These are phyloP conservation scores for Cynodonichthys magdalenae DNA, from an alignment of 2,797 vertebrate genomes.

Conservation along the genomic window DNA sequence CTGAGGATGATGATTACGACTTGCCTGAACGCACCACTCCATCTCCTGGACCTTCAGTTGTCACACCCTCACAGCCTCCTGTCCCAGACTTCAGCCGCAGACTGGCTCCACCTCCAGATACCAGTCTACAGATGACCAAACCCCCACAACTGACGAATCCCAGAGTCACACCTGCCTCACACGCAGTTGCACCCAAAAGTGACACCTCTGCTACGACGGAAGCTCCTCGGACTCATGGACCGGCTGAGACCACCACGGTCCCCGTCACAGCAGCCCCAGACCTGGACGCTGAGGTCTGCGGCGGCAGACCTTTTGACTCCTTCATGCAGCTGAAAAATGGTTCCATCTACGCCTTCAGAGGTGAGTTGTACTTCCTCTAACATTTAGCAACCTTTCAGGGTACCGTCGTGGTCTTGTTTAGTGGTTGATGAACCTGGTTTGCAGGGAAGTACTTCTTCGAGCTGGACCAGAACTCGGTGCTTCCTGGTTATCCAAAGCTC, in stretches of 20 bases:
- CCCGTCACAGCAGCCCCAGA: conserved; percentile 25
- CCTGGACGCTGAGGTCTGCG: conserved; percentile 84
- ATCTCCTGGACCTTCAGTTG: accelerated
- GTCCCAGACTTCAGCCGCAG: conserved; percentile 24
- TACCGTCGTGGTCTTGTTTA: neutral
- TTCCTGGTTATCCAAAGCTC: conserved; percentile 91
- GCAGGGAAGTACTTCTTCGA: conserved; percentile 92
- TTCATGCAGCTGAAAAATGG: conserved; percentile 95
- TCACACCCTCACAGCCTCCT: neutral
- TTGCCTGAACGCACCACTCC: conserved; percentile 40
- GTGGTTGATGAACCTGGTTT: conserved; percentile 1
- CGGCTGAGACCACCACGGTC: conserved; percentile 20
- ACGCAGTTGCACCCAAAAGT: neutral
- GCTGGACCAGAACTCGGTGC: conserved; percentile 84
- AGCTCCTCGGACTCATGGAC: neutral
- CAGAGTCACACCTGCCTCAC: neutral
- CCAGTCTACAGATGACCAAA: conserved; percentile 44
- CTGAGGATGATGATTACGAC: conserved; percentile 82
- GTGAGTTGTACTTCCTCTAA: conserved; percentile 40
- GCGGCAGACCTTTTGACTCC: conserved; percentile 87
- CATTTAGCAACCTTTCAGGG: neutral
- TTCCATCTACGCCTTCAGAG: conserved; percentile 93
- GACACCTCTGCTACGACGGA: neutral
- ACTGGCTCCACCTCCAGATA: neutral
- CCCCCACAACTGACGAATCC: conserved; percentile 1